These are phyloP conservation scores for Dendronephthya gigantea DNA, from an alignment of 64 coral and sea anemone species.

Conservation along the genomic window DNA sequence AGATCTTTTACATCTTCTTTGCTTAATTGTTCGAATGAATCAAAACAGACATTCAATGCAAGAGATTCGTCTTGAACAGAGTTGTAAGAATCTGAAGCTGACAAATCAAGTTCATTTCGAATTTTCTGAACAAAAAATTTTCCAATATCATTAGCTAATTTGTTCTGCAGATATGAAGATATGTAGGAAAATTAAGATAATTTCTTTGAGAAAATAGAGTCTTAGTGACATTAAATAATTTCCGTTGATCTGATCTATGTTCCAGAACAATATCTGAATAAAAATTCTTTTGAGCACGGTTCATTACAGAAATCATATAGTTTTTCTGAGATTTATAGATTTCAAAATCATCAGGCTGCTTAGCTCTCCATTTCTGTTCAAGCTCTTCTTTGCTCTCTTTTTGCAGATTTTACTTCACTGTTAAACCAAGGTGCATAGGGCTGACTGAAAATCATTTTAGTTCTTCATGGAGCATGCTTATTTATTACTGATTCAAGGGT, in stretches of 20 bases:
- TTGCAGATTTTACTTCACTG: neutral
- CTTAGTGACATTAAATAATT: neutral
- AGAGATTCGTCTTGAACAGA: neutral
- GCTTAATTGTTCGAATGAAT: too few species aligned
- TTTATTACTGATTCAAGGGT: neutral
- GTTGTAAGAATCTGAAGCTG: neutral
- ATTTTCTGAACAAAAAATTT: too few species aligned
- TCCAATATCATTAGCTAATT: too few species aligned
- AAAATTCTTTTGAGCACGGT: neutral
- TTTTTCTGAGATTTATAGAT: constrained; percentile 25
- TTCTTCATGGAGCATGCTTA: neutral
- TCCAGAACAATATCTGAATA: neutral
- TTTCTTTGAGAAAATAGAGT: neutral
- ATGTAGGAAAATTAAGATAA: neutral
- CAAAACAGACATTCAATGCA: too few species aligned
- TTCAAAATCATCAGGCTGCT: neutral
- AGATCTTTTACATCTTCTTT: too few species aligned
- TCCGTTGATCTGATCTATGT: neutral
- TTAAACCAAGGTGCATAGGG: constrained; percentile 17
- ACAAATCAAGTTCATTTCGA: neutral
- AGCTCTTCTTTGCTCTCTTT: neutral
- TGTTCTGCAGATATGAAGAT: too few species aligned
- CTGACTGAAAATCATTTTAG: neutral
- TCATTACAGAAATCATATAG: constrained; percentile 7
- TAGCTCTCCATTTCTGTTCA: constrained; percentile 34